Percentiles rank a stretch among this genome's conserved stretches.
Evolutionary conservation across 2,797 vertebrate genomes (phyloP).

Genomic region (Sebastes iracundus): DNA sequence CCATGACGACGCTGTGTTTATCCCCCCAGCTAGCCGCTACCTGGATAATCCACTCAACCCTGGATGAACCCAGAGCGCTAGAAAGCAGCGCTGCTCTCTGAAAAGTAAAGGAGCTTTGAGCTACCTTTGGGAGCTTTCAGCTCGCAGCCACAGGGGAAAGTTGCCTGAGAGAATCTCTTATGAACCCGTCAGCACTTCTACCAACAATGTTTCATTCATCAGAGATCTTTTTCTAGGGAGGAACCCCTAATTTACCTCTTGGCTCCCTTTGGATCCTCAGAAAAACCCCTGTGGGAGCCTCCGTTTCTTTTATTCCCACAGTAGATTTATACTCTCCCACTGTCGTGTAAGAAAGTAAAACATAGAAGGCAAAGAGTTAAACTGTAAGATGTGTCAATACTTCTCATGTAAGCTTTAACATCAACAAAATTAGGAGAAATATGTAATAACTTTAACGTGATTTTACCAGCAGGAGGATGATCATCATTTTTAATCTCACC

Average conservation of each 20-base stretch:
- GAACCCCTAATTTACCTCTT: background rate
- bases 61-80: constrained; percentile 6
- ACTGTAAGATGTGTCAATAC: background rate
- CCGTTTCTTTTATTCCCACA: background rate
- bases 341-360: background rate
- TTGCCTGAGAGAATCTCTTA: background rate
- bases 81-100: background rate
- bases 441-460: no score
- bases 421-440: background rate
- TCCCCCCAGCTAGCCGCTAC: constrained; percentile 11
- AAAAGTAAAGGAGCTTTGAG: background rate
- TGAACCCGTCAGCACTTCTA: background rate
- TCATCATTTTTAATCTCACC: background rate
- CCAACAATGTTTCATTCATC: background rate
- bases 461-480: background rate
- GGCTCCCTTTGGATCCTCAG: background rate
- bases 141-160: background rate
- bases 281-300: background rate
- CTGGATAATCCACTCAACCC: constrained; percentile 36
- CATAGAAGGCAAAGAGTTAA: background rate
- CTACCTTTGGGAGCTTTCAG: background rate
- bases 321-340: no score
- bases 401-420: background rate
- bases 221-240: background rate
- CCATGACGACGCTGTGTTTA: constrained; percentile 9